phyloP scores from a whole-genome alignment of 2,113 vertebrate species.

The Tyto alba region DNA sequence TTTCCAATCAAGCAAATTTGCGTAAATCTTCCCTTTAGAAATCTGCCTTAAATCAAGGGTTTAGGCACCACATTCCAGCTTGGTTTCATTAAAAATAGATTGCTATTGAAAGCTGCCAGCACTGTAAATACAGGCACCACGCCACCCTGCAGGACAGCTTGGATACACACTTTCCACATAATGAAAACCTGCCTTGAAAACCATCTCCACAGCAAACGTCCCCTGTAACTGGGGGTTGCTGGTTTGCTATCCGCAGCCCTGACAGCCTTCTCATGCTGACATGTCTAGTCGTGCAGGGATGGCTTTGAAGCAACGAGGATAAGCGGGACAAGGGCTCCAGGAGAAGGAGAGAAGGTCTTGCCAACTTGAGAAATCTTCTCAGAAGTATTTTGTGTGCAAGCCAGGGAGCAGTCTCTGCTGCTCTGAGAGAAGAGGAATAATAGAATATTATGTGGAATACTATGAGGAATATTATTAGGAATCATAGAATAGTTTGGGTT shows the following conservation, averaged over 20 bases:
- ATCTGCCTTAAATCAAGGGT: slow-evolving; percentile 57
- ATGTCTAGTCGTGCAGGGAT: background rate
- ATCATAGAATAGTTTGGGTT: background rate
- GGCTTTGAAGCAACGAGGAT: background rate
- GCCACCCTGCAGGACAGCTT: slow-evolving; percentile 29
- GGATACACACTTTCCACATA: slow-evolving; percentile 3
- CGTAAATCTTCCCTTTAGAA: slow-evolving; percentile 55
- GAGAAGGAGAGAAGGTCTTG: background rate
- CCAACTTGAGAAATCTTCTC: background rate
- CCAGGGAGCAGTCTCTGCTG: background rate
- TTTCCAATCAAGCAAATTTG: slow-evolving; percentile 54
- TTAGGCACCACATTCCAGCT: slow-evolving; percentile 28
- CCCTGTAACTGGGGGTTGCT: background rate
- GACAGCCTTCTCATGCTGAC: background rate
- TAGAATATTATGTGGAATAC: too few relatives aligned
- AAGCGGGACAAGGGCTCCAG: background rate
- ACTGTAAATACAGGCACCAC: slow-evolving; percentile 49
- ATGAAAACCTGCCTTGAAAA: slow-evolving; percentile 25
- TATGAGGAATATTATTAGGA: too few relatives aligned
- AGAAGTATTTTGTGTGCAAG: background rate
- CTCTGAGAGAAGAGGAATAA: background rate
- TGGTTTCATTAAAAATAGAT: slow-evolving; percentile 63
- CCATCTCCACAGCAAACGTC: background rate
- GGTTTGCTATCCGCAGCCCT: background rate
- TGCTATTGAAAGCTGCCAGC: slow-evolving; percentile 45